Percentiles rank a stretch among this genome's conserved stretches.
Evolutionary conservation across 2,797 vertebrate genomes (phyloP).

Genomic region (Arctocebus calabarensis): DNA sequence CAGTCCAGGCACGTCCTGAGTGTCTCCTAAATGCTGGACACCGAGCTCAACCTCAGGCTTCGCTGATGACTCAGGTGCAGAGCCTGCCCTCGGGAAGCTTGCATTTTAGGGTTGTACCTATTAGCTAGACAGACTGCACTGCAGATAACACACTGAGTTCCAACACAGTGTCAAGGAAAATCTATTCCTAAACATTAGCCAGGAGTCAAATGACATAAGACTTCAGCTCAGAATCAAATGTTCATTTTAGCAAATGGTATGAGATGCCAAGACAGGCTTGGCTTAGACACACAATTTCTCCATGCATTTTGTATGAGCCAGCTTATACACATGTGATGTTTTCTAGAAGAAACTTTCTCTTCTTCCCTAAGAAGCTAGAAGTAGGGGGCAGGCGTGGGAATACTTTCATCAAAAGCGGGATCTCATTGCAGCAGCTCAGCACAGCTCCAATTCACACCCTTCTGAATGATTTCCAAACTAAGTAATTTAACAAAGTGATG

Average conservation of each 20-base stretch:
- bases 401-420: not conserved
- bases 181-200: not conserved
- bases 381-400: not conserved
- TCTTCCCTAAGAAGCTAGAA: not conserved
- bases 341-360: not conserved
- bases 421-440: not conserved
- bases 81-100: not conserved
- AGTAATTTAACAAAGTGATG: conserved; percentile 43
- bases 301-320: not conserved
- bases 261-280: not conserved
- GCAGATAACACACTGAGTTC: not conserved
- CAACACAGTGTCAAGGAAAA: not conserved
- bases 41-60: not conserved
- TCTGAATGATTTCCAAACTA: conserved; percentile 53
- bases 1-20: not conserved
- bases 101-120: not conserved
- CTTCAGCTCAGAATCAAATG: not conserved
- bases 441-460: not conserved
- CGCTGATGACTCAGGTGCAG: fast-evolving
- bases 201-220: not conserved
- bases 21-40: not conserved
- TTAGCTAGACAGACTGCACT: not conserved
- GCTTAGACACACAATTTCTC: not conserved
- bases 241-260: not conserved
- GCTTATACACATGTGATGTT: not conserved